phyloP scores from a whole-genome alignment of 2,113 vertebrate genomes.

The Scolopax mira region DNA sequence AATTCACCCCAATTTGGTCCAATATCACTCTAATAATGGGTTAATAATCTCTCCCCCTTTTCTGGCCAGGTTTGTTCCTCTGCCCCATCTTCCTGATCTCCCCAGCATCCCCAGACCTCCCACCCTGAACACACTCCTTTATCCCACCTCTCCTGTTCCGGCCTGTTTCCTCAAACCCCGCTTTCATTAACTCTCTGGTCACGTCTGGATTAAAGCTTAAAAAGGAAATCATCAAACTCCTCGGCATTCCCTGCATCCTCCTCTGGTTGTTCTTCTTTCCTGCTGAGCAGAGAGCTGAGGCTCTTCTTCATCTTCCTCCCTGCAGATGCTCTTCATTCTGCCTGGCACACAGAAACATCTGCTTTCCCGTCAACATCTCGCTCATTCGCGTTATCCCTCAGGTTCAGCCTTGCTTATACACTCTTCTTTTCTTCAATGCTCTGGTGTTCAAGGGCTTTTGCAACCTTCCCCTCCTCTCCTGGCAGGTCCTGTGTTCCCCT shows the following conservation, averaged over 20 bases:
- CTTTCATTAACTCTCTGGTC: not conserved
- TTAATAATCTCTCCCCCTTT: not conserved
- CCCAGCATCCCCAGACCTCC: not conserved
- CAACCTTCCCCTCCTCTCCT: not conserved
- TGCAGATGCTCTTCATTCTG: not conserved
- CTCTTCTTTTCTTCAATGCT: not conserved
- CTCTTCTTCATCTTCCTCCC: not conserved
- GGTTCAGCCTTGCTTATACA: not conserved
- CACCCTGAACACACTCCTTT: not conserved
- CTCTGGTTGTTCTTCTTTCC: not conserved
- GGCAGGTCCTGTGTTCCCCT: not conserved
- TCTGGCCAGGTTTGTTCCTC: not conserved
- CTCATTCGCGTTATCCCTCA: fast-evolving
- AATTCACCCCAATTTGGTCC: not conserved
- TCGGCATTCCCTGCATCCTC: not conserved
- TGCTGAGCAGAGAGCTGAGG: not conserved
- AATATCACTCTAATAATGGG: not conserved
- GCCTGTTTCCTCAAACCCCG: not conserved
- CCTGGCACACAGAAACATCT: not conserved
- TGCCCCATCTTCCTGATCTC: not conserved
- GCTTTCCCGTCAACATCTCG: not conserved
- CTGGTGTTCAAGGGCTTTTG: fast-evolving
- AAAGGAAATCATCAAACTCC: not conserved
- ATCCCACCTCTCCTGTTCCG: not conserved
- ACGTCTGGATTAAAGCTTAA: not conserved